phyloP scores from a whole-genome alignment of 2,888 invertebrate genomes.

The Acrobasis suavella region DNA sequence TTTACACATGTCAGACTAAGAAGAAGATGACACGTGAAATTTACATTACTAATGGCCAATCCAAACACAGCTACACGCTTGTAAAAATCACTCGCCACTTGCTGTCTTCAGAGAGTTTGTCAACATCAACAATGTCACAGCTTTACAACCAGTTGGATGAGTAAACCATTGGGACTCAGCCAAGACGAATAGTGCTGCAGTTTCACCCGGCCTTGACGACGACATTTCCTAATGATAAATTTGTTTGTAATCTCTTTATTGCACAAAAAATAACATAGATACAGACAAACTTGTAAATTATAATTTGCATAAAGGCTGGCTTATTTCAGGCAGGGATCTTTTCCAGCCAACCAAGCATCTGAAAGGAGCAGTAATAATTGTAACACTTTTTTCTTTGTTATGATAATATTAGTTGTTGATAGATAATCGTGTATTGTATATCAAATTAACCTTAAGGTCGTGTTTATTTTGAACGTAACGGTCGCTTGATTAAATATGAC shows the following conservation, averaged over 20 bases:
- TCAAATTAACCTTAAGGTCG: constrained; percentile 1
- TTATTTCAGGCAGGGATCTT: no score
- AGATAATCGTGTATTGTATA: not conserved
- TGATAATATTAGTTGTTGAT: not conserved
- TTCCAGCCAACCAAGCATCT: no score
- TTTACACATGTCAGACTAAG: not conserved
- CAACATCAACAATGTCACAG: constrained; percentile 12
- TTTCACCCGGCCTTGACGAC: constrained; percentile 3
- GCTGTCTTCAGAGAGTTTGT: constrained; percentile 9
- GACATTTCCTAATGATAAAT: constrained; percentile 1
- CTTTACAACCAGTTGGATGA: constrained; percentile 5
- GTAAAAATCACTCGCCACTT: constrained; percentile 2
- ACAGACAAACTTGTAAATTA: no score
- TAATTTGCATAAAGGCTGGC: no score
- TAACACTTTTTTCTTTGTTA: not conserved
- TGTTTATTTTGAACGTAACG: constrained; percentile 5
- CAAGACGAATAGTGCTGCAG: constrained; percentile 10
- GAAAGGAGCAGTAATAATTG: no score
- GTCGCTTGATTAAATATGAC: not conserved
- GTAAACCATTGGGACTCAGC: constrained; percentile 4
- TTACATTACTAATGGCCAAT: not conserved
- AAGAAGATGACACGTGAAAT: not conserved
- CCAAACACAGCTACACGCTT: not conserved
- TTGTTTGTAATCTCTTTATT: no score
- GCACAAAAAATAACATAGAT: no score